Evolutionary conservation across 2,797 vertebrate genomes (phyloP).

Genomic region (Gallinago stenura): DNA sequence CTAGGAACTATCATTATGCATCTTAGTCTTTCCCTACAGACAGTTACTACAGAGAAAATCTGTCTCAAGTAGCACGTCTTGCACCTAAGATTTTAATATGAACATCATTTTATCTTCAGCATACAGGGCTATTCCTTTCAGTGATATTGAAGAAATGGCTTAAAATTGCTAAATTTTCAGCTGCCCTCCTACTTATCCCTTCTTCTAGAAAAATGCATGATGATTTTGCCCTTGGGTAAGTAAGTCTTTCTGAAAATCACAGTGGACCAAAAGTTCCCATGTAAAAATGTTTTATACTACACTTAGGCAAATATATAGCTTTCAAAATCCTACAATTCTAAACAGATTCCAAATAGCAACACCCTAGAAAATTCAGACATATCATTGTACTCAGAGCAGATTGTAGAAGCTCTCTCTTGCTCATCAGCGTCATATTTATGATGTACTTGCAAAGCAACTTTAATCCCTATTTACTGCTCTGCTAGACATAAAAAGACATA

Average conservation of each 20-base stretch:
- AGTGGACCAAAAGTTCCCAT: background rate
- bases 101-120: background rate
- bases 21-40: background rate
- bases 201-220: conserved; percentile 31
- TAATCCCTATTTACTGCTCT: conserved; percentile 25
- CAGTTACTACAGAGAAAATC: background rate
- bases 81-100: background rate
- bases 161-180: background rate
- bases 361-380: conserved; percentile 9
- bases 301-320: conserved; percentile 1
- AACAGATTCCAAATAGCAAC: background rate
- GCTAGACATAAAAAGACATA: background rate
- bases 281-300: conserved; percentile 1
- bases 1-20: background rate
- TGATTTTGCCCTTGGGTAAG: background rate
- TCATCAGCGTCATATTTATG: background rate
- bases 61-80: background rate
- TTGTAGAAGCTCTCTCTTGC: background rate
- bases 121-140: background rate
- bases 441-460: conserved; percentile 40
- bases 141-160: background rate
- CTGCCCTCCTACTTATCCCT: background rate
- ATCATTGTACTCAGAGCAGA: background rate
- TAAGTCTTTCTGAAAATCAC: conserved; percentile 24
- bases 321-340: background rate